Evolutionary conservation across 2,888 invertebrate species (phyloP), one percentile per base, ranked within the genome.

Genomic region (Sceliomorpha sp.): DNA sequence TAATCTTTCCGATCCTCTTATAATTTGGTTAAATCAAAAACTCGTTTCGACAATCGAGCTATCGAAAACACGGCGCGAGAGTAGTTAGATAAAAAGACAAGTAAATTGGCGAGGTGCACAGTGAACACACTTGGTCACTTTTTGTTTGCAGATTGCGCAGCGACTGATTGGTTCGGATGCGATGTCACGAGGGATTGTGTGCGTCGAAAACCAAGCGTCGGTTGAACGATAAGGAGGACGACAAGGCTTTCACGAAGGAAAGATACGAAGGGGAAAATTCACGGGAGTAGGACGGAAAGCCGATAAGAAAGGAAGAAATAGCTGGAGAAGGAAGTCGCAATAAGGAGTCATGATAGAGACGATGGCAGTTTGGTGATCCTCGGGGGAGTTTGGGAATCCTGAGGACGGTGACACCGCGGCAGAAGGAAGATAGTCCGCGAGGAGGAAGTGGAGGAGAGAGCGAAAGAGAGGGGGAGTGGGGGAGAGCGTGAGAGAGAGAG

Each of bases 111-210:
- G n/a, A n/a, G n/a, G n/a, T n/a, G n/a, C n/a, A n/a, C n/a, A n/a
- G n/a, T n/a, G n/a, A n/a, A n/a, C n/a, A n/a, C n/a, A n/a, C n/a
- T 27, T 26, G 1, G 31, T 45, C 48, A 29, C 53, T 45, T 53
- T 56, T 48, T 56, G 50, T 60, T 32, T 58, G 6, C 63, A 71
- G 66, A 63, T 63, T 66, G 67, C 50, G 51, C 55, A 55, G 37
- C 58, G 53, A 63, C 63, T 58, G 63, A 60, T 67, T 55, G 50
- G 50, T 56, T 31, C 47, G 45, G 63, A 67, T 44, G 63, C 55
- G 63, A 42, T 47, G 62, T 67, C 66, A 63, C 58, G 67, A 62
- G 63, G 63, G 63, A 67, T 36, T 51, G 58, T 63, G 55, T 53
- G 50, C 51, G 58, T 32, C 55, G 55, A 58, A 51, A 71, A 58